Percentiles rank a stretch among this genome's conserved stretches.
Evolutionary conservation across 30 jellyfish, hydroid and myxozoan genomes (phyloP).

Genomic region (Clytia hemisphaerica): DNA sequence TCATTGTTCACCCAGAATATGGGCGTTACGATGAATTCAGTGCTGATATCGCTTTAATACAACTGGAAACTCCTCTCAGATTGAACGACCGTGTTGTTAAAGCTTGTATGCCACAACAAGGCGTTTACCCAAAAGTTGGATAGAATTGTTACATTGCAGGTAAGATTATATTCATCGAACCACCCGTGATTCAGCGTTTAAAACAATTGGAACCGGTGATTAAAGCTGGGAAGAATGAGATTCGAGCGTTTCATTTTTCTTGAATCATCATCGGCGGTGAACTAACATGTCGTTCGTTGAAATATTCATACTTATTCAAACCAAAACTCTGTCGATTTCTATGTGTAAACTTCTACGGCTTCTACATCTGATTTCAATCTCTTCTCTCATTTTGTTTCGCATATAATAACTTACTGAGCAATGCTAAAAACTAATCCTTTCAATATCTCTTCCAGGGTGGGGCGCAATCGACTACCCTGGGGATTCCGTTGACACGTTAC

Average conservation of each 20-base stretch:
- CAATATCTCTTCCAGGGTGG: slow-evolving; percentile 49
- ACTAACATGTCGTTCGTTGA: not conserved
- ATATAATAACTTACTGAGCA: too few relatives aligned
- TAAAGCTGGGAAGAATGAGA: not conserved
- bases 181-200: too few relatives aligned
- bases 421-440: too few relatives aligned
- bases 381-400: not conserved
- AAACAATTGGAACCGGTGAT: too few relatives aligned
- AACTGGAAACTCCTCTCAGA: slow-evolving; percentile 16
- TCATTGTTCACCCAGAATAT: too few relatives aligned
- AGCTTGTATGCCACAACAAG: too few relatives aligned
- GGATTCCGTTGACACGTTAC: slow-evolving; percentile 7
- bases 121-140: not conserved
- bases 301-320: not conserved
- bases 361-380: not conserved
- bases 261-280: not conserved
- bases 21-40: too few relatives aligned
- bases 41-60: slow-evolving; percentile 35
- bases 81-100: too few relatives aligned
- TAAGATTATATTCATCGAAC: too few relatives aligned
- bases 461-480: slow-evolving; percentile 38
- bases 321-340: too few relatives aligned
- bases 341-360: too few relatives aligned
- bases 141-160: slow-evolving; percentile 39
- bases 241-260: not conserved